Evolutionary conservation across 2,113 vertebrate genomes (phyloP).

Genomic region (Prionailurus bengalensis): DNA sequence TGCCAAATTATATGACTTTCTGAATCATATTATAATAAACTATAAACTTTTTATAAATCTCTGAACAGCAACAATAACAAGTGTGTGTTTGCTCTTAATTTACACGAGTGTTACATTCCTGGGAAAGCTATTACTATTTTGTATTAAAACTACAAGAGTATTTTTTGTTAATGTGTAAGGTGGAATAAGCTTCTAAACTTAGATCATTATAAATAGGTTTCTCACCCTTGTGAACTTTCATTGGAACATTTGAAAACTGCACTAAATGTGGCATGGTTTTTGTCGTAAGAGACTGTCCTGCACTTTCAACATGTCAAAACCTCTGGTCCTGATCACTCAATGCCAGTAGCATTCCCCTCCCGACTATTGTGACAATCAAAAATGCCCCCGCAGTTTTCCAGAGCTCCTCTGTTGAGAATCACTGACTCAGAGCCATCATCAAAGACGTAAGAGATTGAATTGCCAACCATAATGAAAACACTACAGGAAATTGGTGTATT

Average conservation of each 20-base stretch:
- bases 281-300: neutral
- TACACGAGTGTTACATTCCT: neutral
- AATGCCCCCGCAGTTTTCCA: neutral
- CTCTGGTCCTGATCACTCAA: neutral
- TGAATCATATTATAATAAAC: neutral
- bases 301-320: neutral
- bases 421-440: neutral
- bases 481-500: neutral
- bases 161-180: neutral
- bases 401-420: neutral
- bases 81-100: conserved; percentile 40
- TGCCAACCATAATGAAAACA: neutral
- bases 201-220: neutral
- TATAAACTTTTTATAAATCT: conserved; percentile 5
- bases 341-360: neutral
- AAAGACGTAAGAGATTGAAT: neutral
- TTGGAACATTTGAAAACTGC: conserved; percentile 25
- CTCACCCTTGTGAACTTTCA: neutral
- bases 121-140: conserved; percentile 32
- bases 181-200: conserved; percentile 19
- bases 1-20: conserved; percentile 27
- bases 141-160: conserved; percentile 16
- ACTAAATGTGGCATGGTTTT: neutral
- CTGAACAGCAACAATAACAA: neutral
- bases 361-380: neutral